Evolutionary conservation across 2,797 vertebrate genomes (phyloP).

Genomic region (Smutsia gigantea): DNA sequence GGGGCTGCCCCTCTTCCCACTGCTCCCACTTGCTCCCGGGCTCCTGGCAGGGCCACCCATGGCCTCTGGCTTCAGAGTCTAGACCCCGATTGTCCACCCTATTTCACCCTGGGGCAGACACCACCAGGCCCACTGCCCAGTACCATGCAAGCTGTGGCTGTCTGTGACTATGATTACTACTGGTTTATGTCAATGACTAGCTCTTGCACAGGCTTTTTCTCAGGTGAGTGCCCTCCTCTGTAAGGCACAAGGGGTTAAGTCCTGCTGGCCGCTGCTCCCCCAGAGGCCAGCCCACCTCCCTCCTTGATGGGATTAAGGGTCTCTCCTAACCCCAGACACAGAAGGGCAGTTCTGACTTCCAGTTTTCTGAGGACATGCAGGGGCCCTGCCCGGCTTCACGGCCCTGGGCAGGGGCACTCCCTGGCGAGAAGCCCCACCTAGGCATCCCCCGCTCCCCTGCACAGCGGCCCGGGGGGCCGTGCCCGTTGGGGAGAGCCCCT

Average conservation of each 20-base stretch:
- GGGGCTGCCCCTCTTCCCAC: background rate
- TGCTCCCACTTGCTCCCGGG: background rate
- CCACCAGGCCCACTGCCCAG: background rate
- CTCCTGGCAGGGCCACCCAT: background rate
- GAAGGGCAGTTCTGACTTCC: background rate
- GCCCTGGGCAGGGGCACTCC: background rate
- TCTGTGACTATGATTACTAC: background rate
- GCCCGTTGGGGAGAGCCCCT: background rate
- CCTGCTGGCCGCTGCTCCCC: rapidly evolving
- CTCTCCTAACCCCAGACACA: background rate
- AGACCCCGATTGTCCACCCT: background rate
- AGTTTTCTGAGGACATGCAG: background rate
- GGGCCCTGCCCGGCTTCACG: background rate
- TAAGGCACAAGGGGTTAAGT: background rate
- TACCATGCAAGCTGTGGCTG: background rate
- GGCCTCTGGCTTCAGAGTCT: background rate
- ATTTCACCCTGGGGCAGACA: background rate
- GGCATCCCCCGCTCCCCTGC: conserved; percentile 3
- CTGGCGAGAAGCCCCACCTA: background rate
- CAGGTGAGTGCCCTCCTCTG: background rate
- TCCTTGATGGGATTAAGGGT: background rate
- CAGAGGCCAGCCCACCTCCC: background rate
- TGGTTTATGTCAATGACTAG: background rate
- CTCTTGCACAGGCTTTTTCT: no score
- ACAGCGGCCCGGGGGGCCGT: background rate